Evolutionary conservation across 2,888 invertebrate genomes (phyloP), one percentile per base, ranked within the genome.

Genomic region (Tyria jacobaeae): DNA sequence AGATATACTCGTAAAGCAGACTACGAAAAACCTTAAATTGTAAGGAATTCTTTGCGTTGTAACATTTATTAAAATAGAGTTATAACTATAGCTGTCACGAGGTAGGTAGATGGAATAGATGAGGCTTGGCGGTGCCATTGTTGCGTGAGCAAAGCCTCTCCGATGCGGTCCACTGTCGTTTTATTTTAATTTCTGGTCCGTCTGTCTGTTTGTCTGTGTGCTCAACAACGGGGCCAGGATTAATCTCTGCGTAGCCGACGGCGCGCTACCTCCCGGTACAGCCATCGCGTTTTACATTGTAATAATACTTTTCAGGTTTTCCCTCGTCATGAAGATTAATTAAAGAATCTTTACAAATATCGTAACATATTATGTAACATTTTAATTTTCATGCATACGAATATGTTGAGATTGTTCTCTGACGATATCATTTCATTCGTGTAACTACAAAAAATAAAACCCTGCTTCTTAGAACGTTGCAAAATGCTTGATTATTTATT

Each of bases 221-320:
- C 63, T 58, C 56, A 66, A 67, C 73, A 62, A 64, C 66, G 62
- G 58, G 60, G 64, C 66, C 66, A 52, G 67, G 75, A 86, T 84
- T 84, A 84, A 86, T 85, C 81, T 79, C 75, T 70, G 78, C 75
- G 79, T 78, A 78, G 84, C 83, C 86, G 74, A 62, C 68, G 77
- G 84, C 79, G 24, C 14, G 48, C 17, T 44, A 10, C 50, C 64
- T 57, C 50, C 14, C 64, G 51, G 15, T 56, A 62, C 21, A 7
- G n/a, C 39, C 12, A 10, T 24, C 34, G 10, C 44, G 15, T 55
- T 54, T 54, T n/a, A 31, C 55, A 34, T 1, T 55, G 34, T 15
- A 5, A 15, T 15, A 44, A 25, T 35, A 3, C 39, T 37, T 24
- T 39, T 37, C n/a, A 14, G 35, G 17, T 21, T 9, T 39, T 15